phyloP scores from a whole-genome alignment of 2,888 invertebrate species.

The Chymomyza procnemis region DNA sequence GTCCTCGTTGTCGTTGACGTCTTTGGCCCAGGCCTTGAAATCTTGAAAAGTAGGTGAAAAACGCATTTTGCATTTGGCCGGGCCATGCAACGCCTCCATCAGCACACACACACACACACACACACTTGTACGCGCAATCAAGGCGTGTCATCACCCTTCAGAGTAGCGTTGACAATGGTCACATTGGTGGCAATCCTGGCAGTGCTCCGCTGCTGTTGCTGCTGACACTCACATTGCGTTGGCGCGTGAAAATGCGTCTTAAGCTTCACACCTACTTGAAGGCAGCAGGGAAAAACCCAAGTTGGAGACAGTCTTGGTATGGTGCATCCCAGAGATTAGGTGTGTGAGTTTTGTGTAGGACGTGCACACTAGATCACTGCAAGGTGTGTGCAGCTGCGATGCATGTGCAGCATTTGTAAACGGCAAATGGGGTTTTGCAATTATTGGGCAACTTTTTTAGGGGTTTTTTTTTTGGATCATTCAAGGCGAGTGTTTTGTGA shows the following conservation, averaged over 20 bases:
- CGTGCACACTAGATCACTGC: neutral
- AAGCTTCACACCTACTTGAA: constrained; percentile 66
- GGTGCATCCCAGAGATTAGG: too few species aligned
- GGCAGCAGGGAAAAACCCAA: constrained; percentile 5
- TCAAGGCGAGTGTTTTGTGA: too few species aligned
- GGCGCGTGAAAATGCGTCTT: constrained; percentile 70
- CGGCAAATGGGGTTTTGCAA: too few species aligned
- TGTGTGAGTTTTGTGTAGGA: neutral
- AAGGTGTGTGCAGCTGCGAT: neutral
- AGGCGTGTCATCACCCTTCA: constrained; percentile 35
- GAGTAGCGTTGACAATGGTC: constrained; percentile 37
- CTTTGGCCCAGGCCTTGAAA: constrained; percentile 10
- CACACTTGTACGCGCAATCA: constrained; percentile 18
- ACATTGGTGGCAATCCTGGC: constrained; percentile 13
- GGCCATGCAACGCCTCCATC: neutral
- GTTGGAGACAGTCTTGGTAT: neutral
- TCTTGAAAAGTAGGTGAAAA: constrained; percentile 57
- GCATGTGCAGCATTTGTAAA: neutral
- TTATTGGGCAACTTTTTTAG: too few species aligned
- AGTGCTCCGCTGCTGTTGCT: neutral
- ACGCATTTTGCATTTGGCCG: constrained; percentile 45
- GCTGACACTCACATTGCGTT: constrained; percentile 62
- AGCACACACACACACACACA: constrained; percentile 9
- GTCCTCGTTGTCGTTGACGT: too few species aligned
- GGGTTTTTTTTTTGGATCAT: too few species aligned